Percentiles rank a stretch among this genome's conserved stretches.
Conservation (phyloP, 2,888 invertebrate genomes). For the Pollenia amentaria region DNA sequence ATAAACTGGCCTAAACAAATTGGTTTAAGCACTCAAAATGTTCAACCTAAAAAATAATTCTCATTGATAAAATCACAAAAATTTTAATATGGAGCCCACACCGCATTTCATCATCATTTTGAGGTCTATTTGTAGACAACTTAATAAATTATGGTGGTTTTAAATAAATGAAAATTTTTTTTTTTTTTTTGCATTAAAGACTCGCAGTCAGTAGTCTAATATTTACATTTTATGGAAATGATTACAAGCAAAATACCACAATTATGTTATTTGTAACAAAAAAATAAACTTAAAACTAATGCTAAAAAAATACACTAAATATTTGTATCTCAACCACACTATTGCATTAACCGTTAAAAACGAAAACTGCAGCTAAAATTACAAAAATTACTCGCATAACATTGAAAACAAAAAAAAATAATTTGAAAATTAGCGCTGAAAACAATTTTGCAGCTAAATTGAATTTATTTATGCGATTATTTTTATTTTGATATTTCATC, state of each 20-base stretch:
- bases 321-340: slow-evolving; percentile 35
- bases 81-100: slow-evolving; percentile 27
- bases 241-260: slow-evolving; percentile 44
- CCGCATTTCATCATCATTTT: slow-evolving; percentile 42
- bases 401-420: slow-evolving; percentile 36
- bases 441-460: slow-evolving; percentile 58
- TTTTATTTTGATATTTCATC: slow-evolving; percentile 41
- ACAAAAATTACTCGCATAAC: slow-evolving; percentile 17
- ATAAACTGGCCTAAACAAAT: slow-evolving; percentile 18
- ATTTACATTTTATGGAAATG: slow-evolving; percentile 31
- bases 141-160: slow-evolving; percentile 26
- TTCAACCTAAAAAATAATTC: slow-evolving; percentile 11
- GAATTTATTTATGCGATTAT: slow-evolving; percentile 5
- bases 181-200: neutral
- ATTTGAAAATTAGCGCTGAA: slow-evolving; percentile 36
- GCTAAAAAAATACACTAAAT: slow-evolving; percentile 15
- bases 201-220: slow-evolving; percentile 45
- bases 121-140: slow-evolving; percentile 21
- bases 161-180: neutral
- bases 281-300: slow-evolving; percentile 17
- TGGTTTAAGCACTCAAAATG: slow-evolving; percentile 33
- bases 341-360: slow-evolving; percentile 34
- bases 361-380: slow-evolving; percentile 21
- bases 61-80: slow-evolving; percentile 31
- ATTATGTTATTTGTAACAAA: slow-evolving; percentile 15